Conservation (phyloP, 2,113 vertebrate genomes). For the Myrmophylax atrothorax region DNA sequence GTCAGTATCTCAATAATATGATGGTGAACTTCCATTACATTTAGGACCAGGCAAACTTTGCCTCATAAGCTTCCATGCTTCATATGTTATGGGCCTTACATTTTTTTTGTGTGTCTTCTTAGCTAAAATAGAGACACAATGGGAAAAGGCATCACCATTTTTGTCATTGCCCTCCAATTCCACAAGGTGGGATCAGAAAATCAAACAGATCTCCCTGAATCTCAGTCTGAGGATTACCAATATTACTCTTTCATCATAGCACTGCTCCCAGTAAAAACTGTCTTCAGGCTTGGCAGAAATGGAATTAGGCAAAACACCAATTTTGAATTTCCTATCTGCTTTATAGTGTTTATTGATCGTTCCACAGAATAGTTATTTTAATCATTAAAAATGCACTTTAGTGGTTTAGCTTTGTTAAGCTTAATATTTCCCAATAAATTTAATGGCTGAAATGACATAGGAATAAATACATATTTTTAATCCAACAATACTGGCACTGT, state of each 20-base stretch:
- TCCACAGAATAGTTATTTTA: neutral
- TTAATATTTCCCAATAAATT: neutral
- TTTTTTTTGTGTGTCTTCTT: neutral
- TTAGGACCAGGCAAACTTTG: neutral
- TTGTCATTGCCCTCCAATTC: neutral
- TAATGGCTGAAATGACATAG: neutral
- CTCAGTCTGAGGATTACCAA: neutral
- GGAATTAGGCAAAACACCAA: neutral
- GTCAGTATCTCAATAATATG: neutral
- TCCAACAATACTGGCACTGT: neutral
- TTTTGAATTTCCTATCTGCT: neutral
- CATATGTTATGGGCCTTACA: neutral
- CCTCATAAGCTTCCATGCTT: neutral
- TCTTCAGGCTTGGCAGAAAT: neutral
- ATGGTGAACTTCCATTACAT: neutral
- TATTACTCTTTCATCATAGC: neutral
- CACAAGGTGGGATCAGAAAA: neutral
- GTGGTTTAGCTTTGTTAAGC: neutral
- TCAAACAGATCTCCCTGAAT: neutral
- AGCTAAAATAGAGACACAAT: neutral
- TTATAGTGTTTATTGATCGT: neutral
- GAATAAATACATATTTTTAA: neutral
- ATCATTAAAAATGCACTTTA: neutral
- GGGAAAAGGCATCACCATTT: neutral
- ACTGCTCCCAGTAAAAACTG: neutral